Base-by-base conservation (phyloP, 1,140 invertebrate species). In the Bombus impatiens region DNA sequence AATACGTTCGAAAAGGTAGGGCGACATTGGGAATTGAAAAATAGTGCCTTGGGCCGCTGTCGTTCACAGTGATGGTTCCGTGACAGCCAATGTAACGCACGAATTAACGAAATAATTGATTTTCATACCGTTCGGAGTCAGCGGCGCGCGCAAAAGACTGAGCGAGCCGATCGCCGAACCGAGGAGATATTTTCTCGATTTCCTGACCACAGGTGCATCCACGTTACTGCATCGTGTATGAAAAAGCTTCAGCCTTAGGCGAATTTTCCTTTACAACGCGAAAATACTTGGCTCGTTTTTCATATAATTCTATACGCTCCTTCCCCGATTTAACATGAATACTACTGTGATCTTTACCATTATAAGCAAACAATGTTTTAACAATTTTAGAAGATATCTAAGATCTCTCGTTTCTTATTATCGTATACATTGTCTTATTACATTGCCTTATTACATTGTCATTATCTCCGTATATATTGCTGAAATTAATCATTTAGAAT, bases 81-180 rank as follows among this genome's bases (percentile, higher is more conserved):
- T 93, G 94, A 93, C 94, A 94, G 93, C 91, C 93, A 93, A 94
- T 93, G 94, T 94, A 94, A 94, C 93, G 94, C 93, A 94, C 92
- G 93, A 94, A 94, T 94, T 94, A 94, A 94, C 93, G 92, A 94
- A 94, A 94, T 94, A 94, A 94, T 94, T 94, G 94, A 94, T 94
- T 94, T 93, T 91, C 90, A 91, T 91, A 91, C 90, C 77, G 78
- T 88, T 87, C 89, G 84, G 89, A 89, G 90, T 88, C 87, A 86
- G 82, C 90, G 89, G 62, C 89, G 89, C 89, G 84, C 81, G 59
- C 80, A 91, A 91, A 91, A 87, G 87, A 87, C 71, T 75, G 78
- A 65, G 53, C 78, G 87, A 70, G 22, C 82, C 87, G 87, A 90
- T 88, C 87, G 80, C 57, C 80, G 86, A 80, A 78, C 87, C 87